phyloP scores from a whole-genome alignment of 2,888 invertebrate genomes.

The Drosophila suboccidentalis region DNA sequence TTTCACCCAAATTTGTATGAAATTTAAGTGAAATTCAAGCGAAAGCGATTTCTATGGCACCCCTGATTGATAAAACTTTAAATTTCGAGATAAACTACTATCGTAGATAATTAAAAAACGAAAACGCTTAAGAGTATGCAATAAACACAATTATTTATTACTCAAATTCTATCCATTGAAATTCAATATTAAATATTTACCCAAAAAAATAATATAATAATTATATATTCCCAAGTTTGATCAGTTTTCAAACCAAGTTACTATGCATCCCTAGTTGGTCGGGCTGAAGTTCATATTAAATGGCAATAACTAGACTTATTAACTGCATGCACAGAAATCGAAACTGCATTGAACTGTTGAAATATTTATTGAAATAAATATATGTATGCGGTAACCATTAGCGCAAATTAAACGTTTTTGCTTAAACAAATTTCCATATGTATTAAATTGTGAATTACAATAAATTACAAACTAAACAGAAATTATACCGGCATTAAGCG shows the following conservation, averaged over 20 bases:
- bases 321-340: slow-evolving; percentile 45
- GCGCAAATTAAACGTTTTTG: slow-evolving; percentile 27
- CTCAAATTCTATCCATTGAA: background rate
- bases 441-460: slow-evolving; percentile 39
- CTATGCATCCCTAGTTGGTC: slow-evolving; percentile 19
- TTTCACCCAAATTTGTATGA: no score
- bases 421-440: slow-evolving; percentile 25
- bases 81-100: background rate
- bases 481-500: slow-evolving; percentile 23
- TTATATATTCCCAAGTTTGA: background rate
- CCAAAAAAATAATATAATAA: background rate
- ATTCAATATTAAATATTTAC: background rate
- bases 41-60: no score
- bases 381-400: slow-evolving; percentile 37
- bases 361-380: slow-evolving; percentile 69
- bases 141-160: background rate
- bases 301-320: slow-evolving; percentile 38
- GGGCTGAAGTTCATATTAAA: background rate
- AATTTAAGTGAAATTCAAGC: no score
- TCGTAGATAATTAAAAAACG: background rate
- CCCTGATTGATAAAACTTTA: background rate
- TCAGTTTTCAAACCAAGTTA: background rate
- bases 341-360: slow-evolving; percentile 32
- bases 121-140: background rate
- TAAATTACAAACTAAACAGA: slow-evolving; percentile 59